Conservation (phyloP, 1,140 invertebrate species). For the Cephus cinctus region DNA sequence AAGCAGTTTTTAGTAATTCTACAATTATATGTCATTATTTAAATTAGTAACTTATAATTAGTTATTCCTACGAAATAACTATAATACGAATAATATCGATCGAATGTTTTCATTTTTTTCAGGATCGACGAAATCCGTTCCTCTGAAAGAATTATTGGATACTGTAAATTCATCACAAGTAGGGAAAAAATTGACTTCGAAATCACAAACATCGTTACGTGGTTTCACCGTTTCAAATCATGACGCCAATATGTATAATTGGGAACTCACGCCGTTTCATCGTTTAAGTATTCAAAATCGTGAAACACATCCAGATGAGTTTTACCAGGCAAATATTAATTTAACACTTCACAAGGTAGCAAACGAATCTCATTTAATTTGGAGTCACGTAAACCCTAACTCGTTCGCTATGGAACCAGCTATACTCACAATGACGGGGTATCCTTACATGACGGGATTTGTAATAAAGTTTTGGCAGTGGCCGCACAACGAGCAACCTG, state of each 20-base stretch:
- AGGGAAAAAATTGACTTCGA: conserved; percentile 17
- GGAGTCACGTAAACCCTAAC: conserved; percentile 60
- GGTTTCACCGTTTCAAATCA: conserved; percentile 17
- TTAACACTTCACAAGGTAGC: conserved; percentile 60
- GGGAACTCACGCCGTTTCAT: conserved; percentile 39
- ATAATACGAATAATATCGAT: too few relatives aligned
- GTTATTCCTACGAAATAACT: too few relatives aligned
- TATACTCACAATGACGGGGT: conserved; percentile 53
- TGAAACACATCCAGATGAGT: conserved; percentile 62
- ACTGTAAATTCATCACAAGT: conserved; percentile 24
- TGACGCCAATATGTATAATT: conserved; percentile 19
- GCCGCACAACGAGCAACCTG: conserved; percentile 43
- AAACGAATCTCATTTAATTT: conserved; percentile 55
- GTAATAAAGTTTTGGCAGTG: conserved; percentile 80
- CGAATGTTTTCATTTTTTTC: too few relatives aligned
- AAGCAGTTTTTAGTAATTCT: too few relatives aligned
- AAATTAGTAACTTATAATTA: too few relatives aligned
- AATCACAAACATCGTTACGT: conserved; percentile 6
- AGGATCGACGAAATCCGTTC: conserved; percentile 30
- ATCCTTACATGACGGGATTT: conserved; percentile 64
- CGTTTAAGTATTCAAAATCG: conserved; percentile 63
- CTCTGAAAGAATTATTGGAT: conserved; percentile 29
- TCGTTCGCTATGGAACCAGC: conserved; percentile 69
- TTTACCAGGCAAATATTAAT: conserved; percentile 63
- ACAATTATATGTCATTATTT: too few relatives aligned